Evolutionary conservation across 2,888 invertebrate genomes (phyloP), one percentile per base, ranked within the genome.

Genomic region (Desoria tigrina): DNA sequence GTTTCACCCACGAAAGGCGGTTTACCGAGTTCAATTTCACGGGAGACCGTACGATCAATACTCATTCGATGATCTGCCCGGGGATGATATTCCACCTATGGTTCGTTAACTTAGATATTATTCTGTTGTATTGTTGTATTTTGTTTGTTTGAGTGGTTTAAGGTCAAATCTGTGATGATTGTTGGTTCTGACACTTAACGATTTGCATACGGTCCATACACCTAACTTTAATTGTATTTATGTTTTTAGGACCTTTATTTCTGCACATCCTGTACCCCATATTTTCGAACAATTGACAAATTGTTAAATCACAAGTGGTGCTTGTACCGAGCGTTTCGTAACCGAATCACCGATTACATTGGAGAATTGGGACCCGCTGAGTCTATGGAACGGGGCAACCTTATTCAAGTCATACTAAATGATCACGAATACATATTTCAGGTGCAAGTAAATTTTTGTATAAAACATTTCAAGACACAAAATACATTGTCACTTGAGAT

Each of bases 221-320:
- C n/a, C n/a, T n/a, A n/a, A 11, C 9, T 39, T 11, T 11, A 9
- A 11, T 39, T 11, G 39, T 39, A 39, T 39, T 9, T 11, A 39
- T 39, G 9, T 39, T 9, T 39, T 39, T 39, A 39, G 39, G 39
- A 39, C 16, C 16, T 39, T 39, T 9, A 16, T 11, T 9, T 39
- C 9, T 39, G 39, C 39, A 11, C 9, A 9, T 11, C 45, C 4
- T 45, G 45, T 45, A 6, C 18, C 6, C 45, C 45, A 45, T 18
- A 4, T 18, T 21, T 45, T 45, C 6, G 16, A 21, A 16, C 16
- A 4, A 16, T 45, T 45, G 18, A 45, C 21, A 45, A 45, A 16
- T 16, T 45, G n/a, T n/a, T 45, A 6, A 16, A 45, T 45, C 45
- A 45, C 45, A 45, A 45, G 45, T 45, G 45, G 45, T 4, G 4